Percentiles rank a stretch among this genome's conserved stretches.
These are phyloP conservation scores for Pterocles gutturalis DNA, from an alignment of 2,113 vertebrate genomes.

Conservation along the genomic window DNA sequence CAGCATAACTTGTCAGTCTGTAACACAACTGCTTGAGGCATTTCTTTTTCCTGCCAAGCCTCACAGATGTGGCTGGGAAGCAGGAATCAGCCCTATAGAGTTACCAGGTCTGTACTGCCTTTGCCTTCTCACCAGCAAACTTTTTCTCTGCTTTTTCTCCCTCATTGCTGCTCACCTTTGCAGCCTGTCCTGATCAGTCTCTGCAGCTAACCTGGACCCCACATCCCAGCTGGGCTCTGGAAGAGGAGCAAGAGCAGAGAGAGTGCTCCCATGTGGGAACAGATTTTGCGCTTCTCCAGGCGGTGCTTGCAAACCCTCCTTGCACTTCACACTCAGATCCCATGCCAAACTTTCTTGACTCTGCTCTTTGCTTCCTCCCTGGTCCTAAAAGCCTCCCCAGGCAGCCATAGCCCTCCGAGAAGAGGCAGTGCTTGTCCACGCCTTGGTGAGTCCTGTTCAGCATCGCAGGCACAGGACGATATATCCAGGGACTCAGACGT, in stretches of 20 bases:
- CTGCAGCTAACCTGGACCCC: not conserved
- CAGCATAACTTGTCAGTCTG: not conserved
- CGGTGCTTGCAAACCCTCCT: not conserved
- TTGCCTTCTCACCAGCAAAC: not conserved
- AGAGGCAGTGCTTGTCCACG: fast-evolving
- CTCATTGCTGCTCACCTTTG: not conserved
- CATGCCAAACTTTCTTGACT: not conserved
- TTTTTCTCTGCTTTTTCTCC: not conserved
- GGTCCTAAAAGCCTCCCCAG: not conserved
- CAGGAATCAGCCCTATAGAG: not conserved
- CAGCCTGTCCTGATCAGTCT: not conserved
- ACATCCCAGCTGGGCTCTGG: not conserved
- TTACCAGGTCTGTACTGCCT: not conserved
- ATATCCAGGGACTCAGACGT: not conserved
- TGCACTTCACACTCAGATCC: not conserved
- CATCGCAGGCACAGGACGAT: not conserved
- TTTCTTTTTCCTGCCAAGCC: not conserved
- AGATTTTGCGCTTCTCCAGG: not conserved
- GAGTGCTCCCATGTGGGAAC: fast-evolving
- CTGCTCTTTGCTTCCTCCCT: not conserved
- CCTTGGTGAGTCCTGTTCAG: not conserved
- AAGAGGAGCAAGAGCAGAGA: not conserved
- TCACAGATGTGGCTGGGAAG: not conserved
- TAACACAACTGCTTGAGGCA: not conserved
- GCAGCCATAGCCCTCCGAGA: not conserved